Evolutionary conservation across 2,888 invertebrate genomes (phyloP).

Genomic region (Strigamia transsilvanica): DNA sequence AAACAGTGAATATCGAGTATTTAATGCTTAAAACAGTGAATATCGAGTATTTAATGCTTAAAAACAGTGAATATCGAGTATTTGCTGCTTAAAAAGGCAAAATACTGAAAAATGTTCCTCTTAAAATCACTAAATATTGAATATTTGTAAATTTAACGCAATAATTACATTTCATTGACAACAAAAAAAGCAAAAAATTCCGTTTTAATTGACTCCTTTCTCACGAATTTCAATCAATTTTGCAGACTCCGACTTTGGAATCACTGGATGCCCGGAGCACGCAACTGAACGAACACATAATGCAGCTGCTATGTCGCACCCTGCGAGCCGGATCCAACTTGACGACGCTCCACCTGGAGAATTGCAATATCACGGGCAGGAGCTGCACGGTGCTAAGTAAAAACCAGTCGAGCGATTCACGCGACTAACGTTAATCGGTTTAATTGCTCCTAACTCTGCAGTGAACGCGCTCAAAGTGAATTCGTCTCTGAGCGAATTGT

Average conservation of each 20-base stretch:
- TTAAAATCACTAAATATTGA: no score
- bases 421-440: not conserved
- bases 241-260: slow-evolving; percentile 75
- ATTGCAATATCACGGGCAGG: slow-evolving; percentile 77
- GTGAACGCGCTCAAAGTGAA: slow-evolving; percentile 83
- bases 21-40: no score
- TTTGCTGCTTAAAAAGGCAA: no score
- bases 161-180: no score
- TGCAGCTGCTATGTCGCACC: slow-evolving; percentile 77
- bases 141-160: no score
- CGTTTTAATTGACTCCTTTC: not conserved
- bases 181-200: no score
- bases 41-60: no score
- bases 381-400: slow-evolving; percentile 78
- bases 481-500: slow-evolving; percentile 77
- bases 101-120: no score
- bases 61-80: no score
- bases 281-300: slow-evolving; percentile 73
- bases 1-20: no score
- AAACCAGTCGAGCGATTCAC: slow-evolving; percentile 56
- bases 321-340: slow-evolving; percentile 76
- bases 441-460: slow-evolving; percentile 62
- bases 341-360: slow-evolving; percentile 79
- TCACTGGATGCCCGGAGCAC: slow-evolving; percentile 74
- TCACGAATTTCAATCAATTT: slow-evolving; percentile 54